Evolutionary conservation across 2,888 invertebrate genomes (phyloP).

Genomic region (Beris chalybata): DNA sequence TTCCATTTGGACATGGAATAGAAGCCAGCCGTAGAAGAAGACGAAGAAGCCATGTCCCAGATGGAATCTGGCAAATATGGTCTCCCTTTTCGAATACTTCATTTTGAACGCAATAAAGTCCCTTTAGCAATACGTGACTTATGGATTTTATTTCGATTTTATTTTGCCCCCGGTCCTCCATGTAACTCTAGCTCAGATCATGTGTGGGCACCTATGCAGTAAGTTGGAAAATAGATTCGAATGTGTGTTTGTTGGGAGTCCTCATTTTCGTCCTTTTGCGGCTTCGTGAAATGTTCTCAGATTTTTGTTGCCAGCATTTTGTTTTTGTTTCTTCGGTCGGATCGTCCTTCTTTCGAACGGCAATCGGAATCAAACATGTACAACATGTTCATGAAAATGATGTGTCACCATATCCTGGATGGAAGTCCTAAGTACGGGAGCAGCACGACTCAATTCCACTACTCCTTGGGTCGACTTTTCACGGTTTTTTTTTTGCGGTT

Average conservation of each 20-base stretch:
- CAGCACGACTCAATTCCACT: background rate
- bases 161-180: slow-evolving; percentile 33
- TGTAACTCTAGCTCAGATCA: background rate
- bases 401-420: slow-evolving; percentile 34
- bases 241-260: background rate
- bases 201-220: background rate
- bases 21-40: background rate
- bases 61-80: slow-evolving; percentile 36
- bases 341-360: background rate
- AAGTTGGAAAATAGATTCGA: background rate
- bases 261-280: background rate
- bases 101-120: slow-evolving; percentile 52
- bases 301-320: background rate
- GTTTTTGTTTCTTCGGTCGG: background rate
- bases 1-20: slow-evolving; percentile 1
- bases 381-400: slow-evolving; percentile 38
- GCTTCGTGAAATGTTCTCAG: background rate
- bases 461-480: background rate
- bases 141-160: slow-evolving; percentile 56
- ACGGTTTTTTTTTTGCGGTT: background rate
- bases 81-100: slow-evolving; percentile 34
- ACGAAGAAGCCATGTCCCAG: slow-evolving; percentile 25
- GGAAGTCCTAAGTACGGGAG: background rate
- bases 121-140: slow-evolving; percentile 57
- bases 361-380: slow-evolving; percentile 31